A percentile compares a stretch with the other conserved stretches of the same genome.
Conservation (phyloP, 2,888 invertebrate species). For the Agrotis ipsilon region DNA sequence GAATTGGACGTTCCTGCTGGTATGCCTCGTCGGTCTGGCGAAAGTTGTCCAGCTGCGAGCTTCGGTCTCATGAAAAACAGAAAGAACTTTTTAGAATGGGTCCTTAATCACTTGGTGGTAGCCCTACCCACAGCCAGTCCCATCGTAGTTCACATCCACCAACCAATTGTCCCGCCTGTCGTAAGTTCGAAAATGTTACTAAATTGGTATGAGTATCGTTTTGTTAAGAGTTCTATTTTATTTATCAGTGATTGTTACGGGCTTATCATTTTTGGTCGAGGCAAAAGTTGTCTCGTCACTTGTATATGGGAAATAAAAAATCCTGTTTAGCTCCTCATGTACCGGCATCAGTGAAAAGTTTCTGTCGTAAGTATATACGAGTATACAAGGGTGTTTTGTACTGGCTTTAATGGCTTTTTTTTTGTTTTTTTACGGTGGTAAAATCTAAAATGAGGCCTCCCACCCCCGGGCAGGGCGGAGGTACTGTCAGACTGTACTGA, state of each 20-base stretch:
- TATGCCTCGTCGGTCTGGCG: conserved; percentile 69
- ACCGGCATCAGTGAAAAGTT: not conserved
- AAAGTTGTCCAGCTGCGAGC: conserved; percentile 68
- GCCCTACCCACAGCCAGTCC: conserved; percentile 76
- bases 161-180: conserved; percentile 87
- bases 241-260: not conserved
- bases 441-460: too few species aligned
- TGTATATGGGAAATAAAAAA: not conserved
- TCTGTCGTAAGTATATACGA: too few species aligned
- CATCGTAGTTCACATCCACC: conserved; percentile 74
- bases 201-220: not conserved
- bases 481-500: too few species aligned
- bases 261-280: not conserved
- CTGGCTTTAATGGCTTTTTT: too few species aligned
- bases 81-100: conserved; percentile 88
- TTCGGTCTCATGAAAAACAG: conserved; percentile 65
- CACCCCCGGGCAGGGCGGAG: too few species aligned
- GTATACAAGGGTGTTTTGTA: too few species aligned
- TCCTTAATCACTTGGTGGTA: conserved; percentile 78
- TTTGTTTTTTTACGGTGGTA: too few species aligned
- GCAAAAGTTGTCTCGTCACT: not conserved
- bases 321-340: not conserved
- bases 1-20: conserved; percentile 74
- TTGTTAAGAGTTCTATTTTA: not conserved
- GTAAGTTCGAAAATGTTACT: conserved; percentile 80